phyloP scores from a whole-genome alignment of 2,888 invertebrate genomes.

The Schizaphis graminum region DNA sequence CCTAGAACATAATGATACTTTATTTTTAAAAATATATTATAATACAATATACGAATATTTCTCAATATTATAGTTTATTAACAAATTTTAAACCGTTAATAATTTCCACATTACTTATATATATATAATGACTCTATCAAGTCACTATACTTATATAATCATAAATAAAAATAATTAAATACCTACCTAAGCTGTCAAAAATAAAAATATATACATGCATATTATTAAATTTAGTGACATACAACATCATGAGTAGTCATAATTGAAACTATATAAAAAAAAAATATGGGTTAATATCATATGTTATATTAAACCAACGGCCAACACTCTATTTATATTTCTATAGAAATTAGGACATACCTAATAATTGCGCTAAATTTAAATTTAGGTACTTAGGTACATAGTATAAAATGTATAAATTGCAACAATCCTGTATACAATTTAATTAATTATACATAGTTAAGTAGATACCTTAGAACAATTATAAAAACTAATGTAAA shows the following conservation, averaged over 20 bases:
- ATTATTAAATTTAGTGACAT: not conserved
- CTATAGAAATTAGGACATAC: not conserved
- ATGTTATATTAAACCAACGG: not conserved
- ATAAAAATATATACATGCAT: not conserved
- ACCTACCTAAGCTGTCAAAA: not conserved
- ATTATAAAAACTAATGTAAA: not conserved
- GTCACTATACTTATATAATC: not conserved
- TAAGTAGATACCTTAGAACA: not conserved
- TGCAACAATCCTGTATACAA: not conserved
- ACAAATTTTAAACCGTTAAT: constrained; percentile 32
- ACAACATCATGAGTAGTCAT: not conserved
- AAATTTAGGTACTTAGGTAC: not conserved
- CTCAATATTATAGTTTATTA: not conserved
- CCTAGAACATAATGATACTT: not conserved
- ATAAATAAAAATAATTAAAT: not conserved
- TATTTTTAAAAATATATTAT: not conserved
- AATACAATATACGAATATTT: not conserved
- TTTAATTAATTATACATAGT: not conserved
- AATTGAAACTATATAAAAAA: not conserved
- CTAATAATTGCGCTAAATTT: not conserved
- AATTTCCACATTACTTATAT: not conserved
- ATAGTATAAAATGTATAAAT: not conserved
- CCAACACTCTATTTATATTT: not conserved
- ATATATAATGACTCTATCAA: not conserved
- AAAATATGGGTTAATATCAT: not conserved